A percentile compares a stretch with the other conserved stretches of the same genome.
Conservation (phyloP, 2,888 invertebrate genomes). For the Xestia xanthographa region DNA sequence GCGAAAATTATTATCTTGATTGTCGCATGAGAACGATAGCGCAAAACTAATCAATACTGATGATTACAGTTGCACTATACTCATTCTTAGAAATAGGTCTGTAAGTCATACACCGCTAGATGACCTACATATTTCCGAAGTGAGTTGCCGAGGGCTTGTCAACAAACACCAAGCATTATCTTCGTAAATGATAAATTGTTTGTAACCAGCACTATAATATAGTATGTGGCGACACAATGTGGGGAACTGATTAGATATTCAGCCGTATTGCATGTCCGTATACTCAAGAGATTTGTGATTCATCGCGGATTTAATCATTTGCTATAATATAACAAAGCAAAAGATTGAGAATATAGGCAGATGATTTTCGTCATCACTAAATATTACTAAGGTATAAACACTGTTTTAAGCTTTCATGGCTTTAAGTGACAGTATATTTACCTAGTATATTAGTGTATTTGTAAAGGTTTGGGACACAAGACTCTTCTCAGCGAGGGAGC, state of each 20-base stretch:
- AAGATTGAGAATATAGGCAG: not conserved
- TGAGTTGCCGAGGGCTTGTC: conserved; percentile 67
- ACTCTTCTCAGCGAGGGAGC: not conserved
- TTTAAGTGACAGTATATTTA: no score
- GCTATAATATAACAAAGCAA: conserved; percentile 24
- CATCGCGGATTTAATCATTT: conserved; percentile 38
- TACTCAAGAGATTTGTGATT: conserved; percentile 60
- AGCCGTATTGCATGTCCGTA: conserved; percentile 51
- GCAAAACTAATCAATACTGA: conserved; percentile 11
- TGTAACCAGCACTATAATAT: conserved; percentile 36
- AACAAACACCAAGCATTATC: conserved; percentile 66
- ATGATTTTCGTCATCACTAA: not conserved
- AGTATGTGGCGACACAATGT: conserved; percentile 48
- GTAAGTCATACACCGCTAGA: conserved; percentile 15
- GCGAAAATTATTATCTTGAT: conserved; percentile 10
- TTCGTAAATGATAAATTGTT: conserved; percentile 70
- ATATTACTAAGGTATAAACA: not conserved
- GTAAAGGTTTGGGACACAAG: not conserved
- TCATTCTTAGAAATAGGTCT: conserved; percentile 39
- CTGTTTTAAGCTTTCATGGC: no score
- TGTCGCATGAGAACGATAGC: conserved; percentile 9
- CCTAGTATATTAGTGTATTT: not conserved
- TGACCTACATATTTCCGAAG: conserved; percentile 70
- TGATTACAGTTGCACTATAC: conserved; percentile 20
- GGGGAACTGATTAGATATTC: conserved; percentile 71